Evolutionary conservation across 2,113 vertebrate genomes (phyloP).

Genomic region (Sorex fumeus): DNA sequence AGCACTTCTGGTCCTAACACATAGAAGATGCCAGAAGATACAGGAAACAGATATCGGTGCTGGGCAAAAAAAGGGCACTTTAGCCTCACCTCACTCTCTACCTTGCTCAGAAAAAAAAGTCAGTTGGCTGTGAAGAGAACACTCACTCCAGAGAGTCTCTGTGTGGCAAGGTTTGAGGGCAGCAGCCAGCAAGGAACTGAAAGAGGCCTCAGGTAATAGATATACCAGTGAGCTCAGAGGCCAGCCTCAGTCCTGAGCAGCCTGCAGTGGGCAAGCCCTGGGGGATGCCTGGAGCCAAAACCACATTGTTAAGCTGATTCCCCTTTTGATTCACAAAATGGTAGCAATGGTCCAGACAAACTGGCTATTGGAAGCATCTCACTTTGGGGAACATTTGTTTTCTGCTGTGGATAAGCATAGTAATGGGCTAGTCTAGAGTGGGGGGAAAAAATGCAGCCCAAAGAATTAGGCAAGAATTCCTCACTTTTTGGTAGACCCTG

Average conservation of each 20-base stretch:
- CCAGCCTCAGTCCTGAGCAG: too few relatives aligned
- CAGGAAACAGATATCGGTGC: neutral
- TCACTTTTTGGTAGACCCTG: neutral
- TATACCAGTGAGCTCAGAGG: too few relatives aligned
- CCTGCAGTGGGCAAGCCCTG: neutral
- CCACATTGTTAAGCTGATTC: neutral
- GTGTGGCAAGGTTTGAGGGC: too few relatives aligned
- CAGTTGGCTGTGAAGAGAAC: neutral
- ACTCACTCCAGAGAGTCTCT: neutral
- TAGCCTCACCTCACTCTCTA: neutral
- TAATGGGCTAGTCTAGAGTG: neutral
- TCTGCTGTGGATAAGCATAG: neutral
- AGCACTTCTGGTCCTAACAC: neutral
- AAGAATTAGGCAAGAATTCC: neutral
- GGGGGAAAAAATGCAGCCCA: neutral
- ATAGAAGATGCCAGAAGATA: neutral
- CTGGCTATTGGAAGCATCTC: neutral
- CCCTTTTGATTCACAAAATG: slow-evolving; percentile 28
- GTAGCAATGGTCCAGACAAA: neutral
- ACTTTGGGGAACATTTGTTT: neutral
- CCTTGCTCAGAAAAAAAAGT: neutral
- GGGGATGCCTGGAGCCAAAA: neutral
- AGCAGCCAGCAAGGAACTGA: neutral
- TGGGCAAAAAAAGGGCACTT: neutral
- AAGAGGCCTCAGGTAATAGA: neutral